Evolutionary conservation across 2,113 vertebrate genomes (phyloP).

Genomic region (Pandion haliaetus): DNA sequence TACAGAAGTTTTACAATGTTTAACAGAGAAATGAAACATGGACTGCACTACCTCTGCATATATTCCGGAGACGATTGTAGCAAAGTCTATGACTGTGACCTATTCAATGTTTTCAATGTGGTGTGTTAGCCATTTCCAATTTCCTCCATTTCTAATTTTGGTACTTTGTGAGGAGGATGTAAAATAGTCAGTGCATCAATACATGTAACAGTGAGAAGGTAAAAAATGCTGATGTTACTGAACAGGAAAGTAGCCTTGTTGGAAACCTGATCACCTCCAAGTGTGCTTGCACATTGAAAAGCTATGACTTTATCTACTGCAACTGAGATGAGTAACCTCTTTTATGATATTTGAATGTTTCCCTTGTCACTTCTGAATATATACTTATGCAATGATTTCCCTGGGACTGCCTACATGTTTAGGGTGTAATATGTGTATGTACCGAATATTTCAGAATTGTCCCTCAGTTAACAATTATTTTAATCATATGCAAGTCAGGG

Average conservation of each 20-base stretch:
- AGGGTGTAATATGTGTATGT: background rate
- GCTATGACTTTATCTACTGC: background rate
- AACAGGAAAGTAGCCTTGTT: background rate
- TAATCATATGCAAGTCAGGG: background rate
- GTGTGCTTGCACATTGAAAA: background rate
- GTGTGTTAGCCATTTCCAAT: slow-evolving; percentile 8
- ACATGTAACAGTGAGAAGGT: background rate
- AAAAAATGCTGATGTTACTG: background rate
- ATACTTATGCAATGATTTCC: background rate
- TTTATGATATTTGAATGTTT: background rate
- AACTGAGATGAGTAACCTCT: background rate
- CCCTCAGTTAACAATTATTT: background rate
- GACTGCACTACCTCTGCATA: slow-evolving; percentile 2
- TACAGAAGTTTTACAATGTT: slow-evolving; percentile 31
- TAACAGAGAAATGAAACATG: slow-evolving; percentile 30
- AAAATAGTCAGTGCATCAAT: slow-evolving; percentile 17
- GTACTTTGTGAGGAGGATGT: background rate
- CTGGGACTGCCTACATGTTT: background rate
- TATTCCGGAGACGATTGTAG: background rate
- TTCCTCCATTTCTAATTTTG: slow-evolving; percentile 30
- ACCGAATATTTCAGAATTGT: background rate
- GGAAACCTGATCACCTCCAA: background rate
- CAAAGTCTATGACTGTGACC: slow-evolving; percentile 38
- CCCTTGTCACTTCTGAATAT: background rate
- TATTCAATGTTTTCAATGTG: slow-evolving; percentile 49